Percentiles rank a stretch among this genome's conserved stretches.
phyloP scores from a whole-genome alignment of 2,797 vertebrate species.

The Parotocinclus haroldoi region DNA sequence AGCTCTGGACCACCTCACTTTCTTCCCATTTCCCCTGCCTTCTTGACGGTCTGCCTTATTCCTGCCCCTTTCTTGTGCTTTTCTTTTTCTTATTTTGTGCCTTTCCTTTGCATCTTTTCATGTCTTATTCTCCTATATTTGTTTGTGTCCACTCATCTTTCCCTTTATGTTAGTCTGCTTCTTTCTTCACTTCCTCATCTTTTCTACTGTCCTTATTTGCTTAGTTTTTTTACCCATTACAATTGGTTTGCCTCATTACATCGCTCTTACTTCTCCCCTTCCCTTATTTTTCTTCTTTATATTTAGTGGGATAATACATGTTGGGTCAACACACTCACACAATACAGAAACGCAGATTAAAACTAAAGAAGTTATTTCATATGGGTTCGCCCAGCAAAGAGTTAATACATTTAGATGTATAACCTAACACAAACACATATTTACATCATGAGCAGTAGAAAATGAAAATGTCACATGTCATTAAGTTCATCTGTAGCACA shows the following conservation, averaged over 20 bases:
- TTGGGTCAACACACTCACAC: neutral
- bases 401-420: constrained; percentile 70
- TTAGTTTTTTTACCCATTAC: neutral
- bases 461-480: constrained; percentile 74
- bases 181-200: neutral
- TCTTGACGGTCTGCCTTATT: neutral
- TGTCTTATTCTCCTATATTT: neutral
- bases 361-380: constrained; percentile 60
- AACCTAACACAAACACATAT: constrained; percentile 73
- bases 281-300: neutral
- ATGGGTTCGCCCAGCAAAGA: constrained; percentile 62
- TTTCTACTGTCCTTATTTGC: neutral
- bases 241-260: too few species aligned
- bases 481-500: constrained; percentile 77
- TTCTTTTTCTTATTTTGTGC: neutral
- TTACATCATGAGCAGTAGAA: constrained; percentile 73
- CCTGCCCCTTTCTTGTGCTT: neutral
- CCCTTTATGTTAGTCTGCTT: neutral
- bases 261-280: neutral
- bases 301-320: neutral
- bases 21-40: neutral
- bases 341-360: constrained; percentile 49
- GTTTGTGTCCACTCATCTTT: neutral
- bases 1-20: neutral
- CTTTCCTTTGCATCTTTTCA: neutral